phyloP scores from a whole-genome alignment of 2,888 invertebrate genomes.

The Protodeltote pygarga region DNA sequence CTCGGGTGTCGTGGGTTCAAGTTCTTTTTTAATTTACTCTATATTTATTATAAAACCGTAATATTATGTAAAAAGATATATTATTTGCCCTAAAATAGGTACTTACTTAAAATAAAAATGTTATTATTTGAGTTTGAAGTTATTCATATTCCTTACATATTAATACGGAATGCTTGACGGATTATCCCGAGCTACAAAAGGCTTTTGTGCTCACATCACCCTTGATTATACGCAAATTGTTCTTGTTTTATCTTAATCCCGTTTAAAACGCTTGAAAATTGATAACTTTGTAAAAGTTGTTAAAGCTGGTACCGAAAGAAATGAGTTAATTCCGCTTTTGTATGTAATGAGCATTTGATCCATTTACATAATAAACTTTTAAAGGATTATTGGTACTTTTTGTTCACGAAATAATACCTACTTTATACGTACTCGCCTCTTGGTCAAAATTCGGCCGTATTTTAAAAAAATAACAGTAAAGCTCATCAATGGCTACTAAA shows the following conservation, averaged over 20 bases:
- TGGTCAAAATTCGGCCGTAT: no score
- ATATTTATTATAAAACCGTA: no score
- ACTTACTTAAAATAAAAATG: slow-evolving; percentile 22
- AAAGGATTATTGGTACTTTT: slow-evolving; percentile 13
- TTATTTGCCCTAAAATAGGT: no score
- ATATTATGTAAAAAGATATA: no score
- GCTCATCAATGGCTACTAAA: no score
- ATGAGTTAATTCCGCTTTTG: slow-evolving; percentile 21
- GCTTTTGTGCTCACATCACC: slow-evolving; percentile 44
- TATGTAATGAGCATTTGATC: neutral
- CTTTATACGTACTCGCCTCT: no score
- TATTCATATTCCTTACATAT: slow-evolving; percentile 35
- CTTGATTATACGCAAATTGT: slow-evolving; percentile 54
- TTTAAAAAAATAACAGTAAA: no score
- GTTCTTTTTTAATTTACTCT: no score
- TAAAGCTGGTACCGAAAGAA: slow-evolving; percentile 30
- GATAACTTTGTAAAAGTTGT: slow-evolving; percentile 47
- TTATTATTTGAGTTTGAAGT: slow-evolving; percentile 40
- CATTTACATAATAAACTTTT: slow-evolving; percentile 1
- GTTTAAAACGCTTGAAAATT: slow-evolving; percentile 46
- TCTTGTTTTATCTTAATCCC: slow-evolving; percentile 44
- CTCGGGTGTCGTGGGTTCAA: no score
- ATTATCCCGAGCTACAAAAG: slow-evolving; percentile 47
- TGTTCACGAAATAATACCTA: neutral
- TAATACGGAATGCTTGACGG: slow-evolving; percentile 46